Base-by-base conservation (phyloP, 2,797 vertebrate species). In the Propithecus perrieri region DNA sequence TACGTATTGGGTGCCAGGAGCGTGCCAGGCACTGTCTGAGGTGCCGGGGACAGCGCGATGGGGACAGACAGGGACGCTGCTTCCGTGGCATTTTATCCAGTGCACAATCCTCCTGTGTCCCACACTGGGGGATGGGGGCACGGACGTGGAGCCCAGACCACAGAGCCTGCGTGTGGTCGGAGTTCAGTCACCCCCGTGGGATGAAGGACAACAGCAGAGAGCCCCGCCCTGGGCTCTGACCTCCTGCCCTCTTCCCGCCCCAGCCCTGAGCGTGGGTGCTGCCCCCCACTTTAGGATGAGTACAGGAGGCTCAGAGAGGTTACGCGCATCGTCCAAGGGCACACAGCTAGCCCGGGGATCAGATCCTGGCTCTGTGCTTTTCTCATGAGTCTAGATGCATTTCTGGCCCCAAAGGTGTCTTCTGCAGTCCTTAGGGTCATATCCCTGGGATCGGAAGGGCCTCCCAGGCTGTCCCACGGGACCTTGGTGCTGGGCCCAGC, bases 31-130 rank as follows among this genome's bases (percentile, higher is more conserved):
- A 38, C 30, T 35, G 41, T 59, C 33, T 48, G 35, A 46, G 53
- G 46, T 53, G 15, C 41, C 7, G 4, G 35, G 48, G 59, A 69
- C 55, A 78, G 61, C 6, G 26, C 1, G 2, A 13, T n/a, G 55
- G 28, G 17, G 11, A 50, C 20, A n/a, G 55, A 41, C 0, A 1
- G 18, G 75, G 28, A 10, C 18, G 22, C 33, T 92, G 65, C 41
- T 76, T 71, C 46, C 3, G 0, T 24, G 48, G 7, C 0, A 0
- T 38, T 79, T 41, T 3, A 14, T 33, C 43, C 7, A 46, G 33
- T 38, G 43, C 59, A n/a, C 33, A 30, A 26, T 72, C 24, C 50
- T 59, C n/a, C 41, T 28, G 4, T 78, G 26, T 17, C 67, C 24
- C 24, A 67, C 50, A 22, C 18, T 43, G 6, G 14, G 24, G 35